These are phyloP conservation scores for Paratilapia polleni DNA, from an alignment of 2,113 vertebrate genomes.

Conservation along the genomic window DNA sequence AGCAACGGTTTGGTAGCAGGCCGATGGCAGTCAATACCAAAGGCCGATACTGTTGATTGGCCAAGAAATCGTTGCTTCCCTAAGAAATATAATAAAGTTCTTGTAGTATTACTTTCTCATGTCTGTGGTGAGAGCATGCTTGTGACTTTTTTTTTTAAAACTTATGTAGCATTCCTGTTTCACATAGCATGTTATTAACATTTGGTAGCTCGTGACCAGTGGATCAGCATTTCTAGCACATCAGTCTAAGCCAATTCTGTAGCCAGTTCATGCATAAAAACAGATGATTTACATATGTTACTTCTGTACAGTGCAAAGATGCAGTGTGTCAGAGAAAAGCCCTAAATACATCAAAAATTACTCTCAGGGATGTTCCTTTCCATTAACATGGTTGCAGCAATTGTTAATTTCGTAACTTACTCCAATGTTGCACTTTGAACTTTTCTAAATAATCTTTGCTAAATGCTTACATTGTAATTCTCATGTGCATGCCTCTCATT, in stretches of 20 bases:
- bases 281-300: not conserved
- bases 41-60: not conserved
- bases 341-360: not conserved
- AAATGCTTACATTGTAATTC: not conserved
- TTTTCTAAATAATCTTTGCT: not conserved
- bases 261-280: not conserved
- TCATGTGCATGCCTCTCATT: not conserved
- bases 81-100: not conserved
- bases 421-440: not conserved
- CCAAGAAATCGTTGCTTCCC: too few relatives aligned
- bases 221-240: not conserved
- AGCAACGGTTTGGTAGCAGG: not conserved
- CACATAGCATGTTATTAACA: not conserved
- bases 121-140: not conserved
- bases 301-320: not conserved
- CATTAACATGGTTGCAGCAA: not conserved
- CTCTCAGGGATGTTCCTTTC: not conserved
- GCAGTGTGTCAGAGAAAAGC: not conserved
- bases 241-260: not conserved
- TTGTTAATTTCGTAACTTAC: not conserved
- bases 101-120: not conserved
- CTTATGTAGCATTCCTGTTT: not conserved
- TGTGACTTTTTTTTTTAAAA: not conserved
- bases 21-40: rapidly evolving
- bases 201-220: not conserved